phyloP scores from a whole-genome alignment of 2,888 invertebrate species.

The Pollenia griseotomentosa region DNA sequence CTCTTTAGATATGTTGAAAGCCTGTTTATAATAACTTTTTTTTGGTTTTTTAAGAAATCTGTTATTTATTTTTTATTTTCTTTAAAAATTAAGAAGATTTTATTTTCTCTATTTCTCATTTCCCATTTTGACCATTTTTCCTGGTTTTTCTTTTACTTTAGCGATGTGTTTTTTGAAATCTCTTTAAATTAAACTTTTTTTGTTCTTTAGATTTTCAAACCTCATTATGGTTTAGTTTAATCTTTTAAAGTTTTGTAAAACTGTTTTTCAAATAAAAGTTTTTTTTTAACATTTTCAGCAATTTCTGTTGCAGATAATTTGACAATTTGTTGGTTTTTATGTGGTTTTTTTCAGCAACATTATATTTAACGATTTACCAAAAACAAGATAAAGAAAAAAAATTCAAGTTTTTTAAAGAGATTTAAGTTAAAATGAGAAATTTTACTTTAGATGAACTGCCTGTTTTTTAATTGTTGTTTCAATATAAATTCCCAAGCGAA shows the following conservation, averaged over 20 bases:
- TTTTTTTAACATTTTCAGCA: neutral
- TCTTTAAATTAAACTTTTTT: slow-evolving; percentile 6
- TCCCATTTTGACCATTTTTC: no score
- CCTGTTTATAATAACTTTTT: neutral
- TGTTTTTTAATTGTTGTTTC: no score
- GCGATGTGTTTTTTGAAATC: neutral
- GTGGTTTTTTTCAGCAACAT: slow-evolving; percentile 16
- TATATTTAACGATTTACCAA: slow-evolving; percentile 11
- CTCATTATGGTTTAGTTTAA: slow-evolving; percentile 40
- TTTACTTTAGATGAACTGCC: no score
- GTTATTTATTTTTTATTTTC: no score
- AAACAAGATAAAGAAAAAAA: neutral
- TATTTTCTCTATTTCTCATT: no score
- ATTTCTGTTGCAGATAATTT: slow-evolving; percentile 23
- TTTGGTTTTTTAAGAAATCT: no score
- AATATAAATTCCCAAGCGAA: no score
- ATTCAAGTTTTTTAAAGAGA: neutral
- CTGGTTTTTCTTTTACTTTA: neutral
- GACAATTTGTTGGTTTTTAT: slow-evolving; percentile 38
- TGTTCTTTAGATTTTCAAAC: neutral
- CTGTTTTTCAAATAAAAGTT: neutral
- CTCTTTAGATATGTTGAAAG: neutral
- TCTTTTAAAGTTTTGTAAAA: slow-evolving; percentile 2
- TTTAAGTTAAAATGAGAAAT: neutral
- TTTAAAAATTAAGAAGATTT: no score